Evolutionary conservation across 2,888 invertebrate genomes (phyloP).

Genomic region (Philopedon plagiatum): DNA sequence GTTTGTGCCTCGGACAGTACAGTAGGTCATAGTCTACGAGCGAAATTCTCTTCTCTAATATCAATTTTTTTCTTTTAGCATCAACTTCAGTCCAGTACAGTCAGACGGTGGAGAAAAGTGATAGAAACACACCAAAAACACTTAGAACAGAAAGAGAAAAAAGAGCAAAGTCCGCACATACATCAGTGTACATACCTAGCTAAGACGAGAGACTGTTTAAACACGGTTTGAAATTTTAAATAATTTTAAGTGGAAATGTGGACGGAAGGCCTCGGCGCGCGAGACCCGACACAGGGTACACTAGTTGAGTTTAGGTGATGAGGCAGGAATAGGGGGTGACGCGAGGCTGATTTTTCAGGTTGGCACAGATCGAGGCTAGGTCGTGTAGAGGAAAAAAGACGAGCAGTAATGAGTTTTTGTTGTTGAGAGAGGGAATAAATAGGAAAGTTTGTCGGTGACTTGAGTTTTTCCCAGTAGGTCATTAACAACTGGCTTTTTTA

Average conservation of each 20-base stretch:
- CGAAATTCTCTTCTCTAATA: too few relatives aligned
- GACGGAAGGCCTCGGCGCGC: constrained; percentile 10
- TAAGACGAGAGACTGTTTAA: constrained; percentile 51
- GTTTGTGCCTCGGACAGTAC: too few relatives aligned
- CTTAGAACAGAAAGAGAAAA: constrained; percentile 13
- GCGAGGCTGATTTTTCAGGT: constrained; percentile 45
- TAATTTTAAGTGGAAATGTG: constrained; percentile 36
- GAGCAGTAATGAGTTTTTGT: too few relatives aligned
- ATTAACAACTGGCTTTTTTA: background rate
- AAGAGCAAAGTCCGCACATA: constrained; percentile 33
- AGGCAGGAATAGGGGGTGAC: constrained; percentile 14
- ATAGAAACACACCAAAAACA: constrained; percentile 41
- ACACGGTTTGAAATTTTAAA: constrained; percentile 30
- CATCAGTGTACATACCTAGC: constrained; percentile 30
- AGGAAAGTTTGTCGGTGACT: too few relatives aligned
- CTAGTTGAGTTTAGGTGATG: constrained; percentile 8
- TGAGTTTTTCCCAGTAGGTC: background rate
- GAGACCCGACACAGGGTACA: background rate
- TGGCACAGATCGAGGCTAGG: constrained; percentile 26
- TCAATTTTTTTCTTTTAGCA: constrained; percentile 21
- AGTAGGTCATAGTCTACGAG: too few relatives aligned
- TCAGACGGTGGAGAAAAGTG: constrained; percentile 55
- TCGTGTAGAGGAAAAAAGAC: background rate
- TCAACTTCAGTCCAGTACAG: constrained; percentile 47
- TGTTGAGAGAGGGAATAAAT: too few relatives aligned